Evolutionary conservation across 2,797 vertebrate genomes (phyloP).

Genomic region (Natrix natrix): DNA sequence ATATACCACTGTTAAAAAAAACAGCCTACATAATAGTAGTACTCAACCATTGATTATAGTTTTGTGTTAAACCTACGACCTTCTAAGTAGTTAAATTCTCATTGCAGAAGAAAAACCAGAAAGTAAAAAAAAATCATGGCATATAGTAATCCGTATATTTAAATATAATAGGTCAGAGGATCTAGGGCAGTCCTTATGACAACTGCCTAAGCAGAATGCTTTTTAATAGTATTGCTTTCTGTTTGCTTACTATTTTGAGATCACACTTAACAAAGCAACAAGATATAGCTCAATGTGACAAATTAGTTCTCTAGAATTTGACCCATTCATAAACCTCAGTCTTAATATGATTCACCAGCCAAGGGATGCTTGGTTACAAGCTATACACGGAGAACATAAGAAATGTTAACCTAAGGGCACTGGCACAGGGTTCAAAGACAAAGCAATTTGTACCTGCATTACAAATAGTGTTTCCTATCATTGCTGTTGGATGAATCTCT

Average conservation of each 20-base stretch:
- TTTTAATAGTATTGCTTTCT: neutral
- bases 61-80: neutral
- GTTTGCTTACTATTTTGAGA: neutral
- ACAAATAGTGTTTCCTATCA: neutral
- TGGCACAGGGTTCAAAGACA: neutral
- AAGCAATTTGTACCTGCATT: neutral
- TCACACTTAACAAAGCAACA: neutral
- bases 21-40: neutral
- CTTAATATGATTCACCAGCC: neutral
- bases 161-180: neutral
- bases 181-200: neutral
- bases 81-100: neutral
- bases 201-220: neutral
- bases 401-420: neutral
- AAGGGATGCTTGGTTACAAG: neutral
- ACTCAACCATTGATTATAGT: neutral
- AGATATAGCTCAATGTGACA: neutral
- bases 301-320: neutral
- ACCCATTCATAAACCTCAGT: neutral
- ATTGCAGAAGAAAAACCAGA: neutral
- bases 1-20: neutral
- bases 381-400: neutral
- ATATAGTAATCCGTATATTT: neutral
- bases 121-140: neutral
- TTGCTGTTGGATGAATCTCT: neutral